These are phyloP conservation scores for Athrips mouffetella DNA, from an alignment of 2,888 invertebrate genomes.

Conservation along the genomic window DNA sequence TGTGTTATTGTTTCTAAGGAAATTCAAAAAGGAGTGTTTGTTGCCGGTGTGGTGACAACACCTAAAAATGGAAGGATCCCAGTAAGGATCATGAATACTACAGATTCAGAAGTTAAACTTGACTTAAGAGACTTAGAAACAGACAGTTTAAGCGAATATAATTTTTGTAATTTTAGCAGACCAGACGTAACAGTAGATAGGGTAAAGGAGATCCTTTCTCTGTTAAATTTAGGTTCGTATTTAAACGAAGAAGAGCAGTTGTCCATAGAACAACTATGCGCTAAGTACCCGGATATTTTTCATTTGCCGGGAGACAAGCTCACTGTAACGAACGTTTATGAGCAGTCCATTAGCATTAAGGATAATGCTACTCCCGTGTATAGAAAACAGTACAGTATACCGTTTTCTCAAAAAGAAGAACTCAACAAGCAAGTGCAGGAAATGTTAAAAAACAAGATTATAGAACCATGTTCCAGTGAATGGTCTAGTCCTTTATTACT, in stretches of 20 bases:
- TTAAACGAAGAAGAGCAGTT: slow-evolving; percentile 11
- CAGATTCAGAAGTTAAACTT: not conserved
- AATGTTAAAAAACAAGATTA: slow-evolving; percentile 4
- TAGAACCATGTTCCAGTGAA: not conserved
- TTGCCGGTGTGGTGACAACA: not conserved
- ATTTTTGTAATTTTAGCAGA: not conserved
- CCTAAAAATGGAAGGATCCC: not conserved
- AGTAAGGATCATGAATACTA: no score
- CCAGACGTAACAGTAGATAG: slow-evolving; percentile 4
- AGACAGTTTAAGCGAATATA: not conserved
- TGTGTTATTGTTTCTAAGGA: not conserved
- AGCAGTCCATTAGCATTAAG: slow-evolving; percentile 14
- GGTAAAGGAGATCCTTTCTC: slow-evolving; percentile 13
- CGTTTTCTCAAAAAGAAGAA: slow-evolving; percentile 11
- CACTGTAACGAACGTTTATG: slow-evolving; percentile 13
- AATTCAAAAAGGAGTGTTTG: not conserved
- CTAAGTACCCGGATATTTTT: slow-evolving; percentile 18
- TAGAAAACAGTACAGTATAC: slow-evolving; percentile 15
- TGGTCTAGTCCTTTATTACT: slow-evolving; percentile 7
- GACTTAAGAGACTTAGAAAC: not conserved
- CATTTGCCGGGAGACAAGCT: no score
- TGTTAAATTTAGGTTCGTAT: slow-evolving; percentile 11
- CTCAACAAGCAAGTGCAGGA: slow-evolving; percentile 1
- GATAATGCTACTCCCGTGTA: slow-evolving; percentile 13
- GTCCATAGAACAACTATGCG: slow-evolving; percentile 14